Evolutionary conservation across 1,140 invertebrate genomes (phyloP), one percentile per base, ranked within the genome.

Genomic region (Bombus terrestris): DNA sequence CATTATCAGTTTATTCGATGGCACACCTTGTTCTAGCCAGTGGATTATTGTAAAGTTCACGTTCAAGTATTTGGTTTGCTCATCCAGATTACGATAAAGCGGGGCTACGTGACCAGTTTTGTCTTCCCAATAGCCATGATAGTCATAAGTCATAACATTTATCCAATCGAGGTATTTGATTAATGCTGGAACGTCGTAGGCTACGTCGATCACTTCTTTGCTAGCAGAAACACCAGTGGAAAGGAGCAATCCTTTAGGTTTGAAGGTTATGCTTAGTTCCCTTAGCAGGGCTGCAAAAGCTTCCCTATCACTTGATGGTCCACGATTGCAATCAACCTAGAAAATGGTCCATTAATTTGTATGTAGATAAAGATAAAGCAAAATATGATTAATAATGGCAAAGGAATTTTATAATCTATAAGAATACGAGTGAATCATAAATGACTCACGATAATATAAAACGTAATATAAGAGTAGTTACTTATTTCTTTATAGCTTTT

Each of bases 61-160:
- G 90, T 97, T 98, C 90, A 98, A 98, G 92, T 97, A 96, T 5
- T 97, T 96, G 91, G 97, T 96, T 53, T 95, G 93, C 83, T 98
- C 97, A 18, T 95, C 96, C 1, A 95, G 92, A 15, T 95, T 92
- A 1, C 96, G 96, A 81, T 97, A 97, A 0, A 99, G 95, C 0
- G 98, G 98, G 88, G 98, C 98, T 1, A 98, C 96, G 92, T 99
- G 98, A 0, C 97, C 97, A 0, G 98, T 98, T 86, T 95, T 95
- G 13, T 95, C 92, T 90, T 98, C 98, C 98, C 98, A 98, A 15
- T 97, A 96, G 0, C 98, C 98, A 90, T 98, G 98, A 92, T 98
- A 98, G 92, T 99, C 98, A 88, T 98, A 98, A 0, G 97, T 97
- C 98, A 98, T 98, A 0, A 98, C 96, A 9, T 97, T 97, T 92